Evolutionary conservation across 2,888 invertebrate species (phyloP).

Genomic region (Microchrysa polita): DNA sequence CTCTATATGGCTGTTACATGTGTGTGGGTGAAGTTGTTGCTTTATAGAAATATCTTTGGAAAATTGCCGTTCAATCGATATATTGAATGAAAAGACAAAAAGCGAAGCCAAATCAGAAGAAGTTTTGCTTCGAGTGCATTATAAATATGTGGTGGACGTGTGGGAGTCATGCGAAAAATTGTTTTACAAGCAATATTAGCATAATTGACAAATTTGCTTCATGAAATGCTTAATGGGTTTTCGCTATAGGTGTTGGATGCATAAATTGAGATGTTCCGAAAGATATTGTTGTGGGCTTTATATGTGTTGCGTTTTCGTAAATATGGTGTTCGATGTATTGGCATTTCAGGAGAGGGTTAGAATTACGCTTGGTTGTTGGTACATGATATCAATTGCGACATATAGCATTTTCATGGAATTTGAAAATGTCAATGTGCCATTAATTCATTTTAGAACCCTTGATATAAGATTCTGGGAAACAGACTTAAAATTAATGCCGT

Average conservation of each 20-base stretch:
- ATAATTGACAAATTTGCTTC: conserved; percentile 38
- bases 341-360: no score
- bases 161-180: conserved; percentile 9
- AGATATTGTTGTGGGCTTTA: neutral
- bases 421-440: no score
- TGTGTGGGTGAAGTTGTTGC: conserved; percentile 8
- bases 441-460: no score
- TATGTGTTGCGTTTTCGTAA: neutral
- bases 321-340: no score
- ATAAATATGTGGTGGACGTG: neutral
- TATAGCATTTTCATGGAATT: no score
- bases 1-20: no score
- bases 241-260: neutral
- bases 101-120: neutral
- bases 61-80: neutral
- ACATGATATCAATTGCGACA: no score
- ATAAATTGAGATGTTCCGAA: conserved; percentile 14
- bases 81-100: neutral
- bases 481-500: no score
- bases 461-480: no score
- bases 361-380: no score
- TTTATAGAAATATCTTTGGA: neutral
- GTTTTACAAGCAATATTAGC: conserved; percentile 12
- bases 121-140: neutral
- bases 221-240: conserved; percentile 7